These are phyloP conservation scores for Takifugu ocellatus DNA, from an alignment of 2,797 vertebrate genomes.

Conservation along the genomic window DNA sequence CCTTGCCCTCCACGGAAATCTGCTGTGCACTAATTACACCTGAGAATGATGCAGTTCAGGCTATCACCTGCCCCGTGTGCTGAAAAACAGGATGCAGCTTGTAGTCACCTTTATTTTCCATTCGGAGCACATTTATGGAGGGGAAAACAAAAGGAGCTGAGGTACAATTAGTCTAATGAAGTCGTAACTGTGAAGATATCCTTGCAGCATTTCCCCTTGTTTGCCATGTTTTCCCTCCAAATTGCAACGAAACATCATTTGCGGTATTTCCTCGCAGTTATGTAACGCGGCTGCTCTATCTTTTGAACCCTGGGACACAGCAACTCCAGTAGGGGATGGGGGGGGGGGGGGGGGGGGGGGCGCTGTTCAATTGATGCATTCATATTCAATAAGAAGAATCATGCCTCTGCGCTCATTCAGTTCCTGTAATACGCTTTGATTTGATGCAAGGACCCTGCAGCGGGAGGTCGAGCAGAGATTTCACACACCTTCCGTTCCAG, in stretches of 20 bases:
- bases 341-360: conserved; percentile 9
- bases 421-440: conserved; percentile 56
- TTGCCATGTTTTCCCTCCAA: neutral
- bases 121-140: conserved; percentile 8
- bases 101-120: conserved; percentile 27
- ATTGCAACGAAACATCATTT: conserved; percentile 14
- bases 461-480: conserved; percentile 47
- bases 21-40: conserved; percentile 50
- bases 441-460: conserved; percentile 56
- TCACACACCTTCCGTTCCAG: conserved; percentile 53
- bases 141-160: neutral
- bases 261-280: conserved; percentile 34
- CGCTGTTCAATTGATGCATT: conserved; percentile 43
- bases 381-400: conserved; percentile 40
- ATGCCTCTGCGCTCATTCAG: conserved; percentile 30
- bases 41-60: conserved; percentile 23
- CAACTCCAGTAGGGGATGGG: conserved; percentile 20
- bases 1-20: conserved; percentile 38
- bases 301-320: conserved; percentile 21
- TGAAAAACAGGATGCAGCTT: conserved; percentile 51
- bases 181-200: neutral
- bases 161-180: conserved; percentile 19
- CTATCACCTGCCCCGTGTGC: conserved; percentile 16
- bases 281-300: conserved; percentile 34
- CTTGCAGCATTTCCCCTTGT: conserved; percentile 3